These are phyloP conservation scores for Nemapogon koenigi DNA, from an alignment of 2,888 invertebrate species.

Conservation along the genomic window DNA sequence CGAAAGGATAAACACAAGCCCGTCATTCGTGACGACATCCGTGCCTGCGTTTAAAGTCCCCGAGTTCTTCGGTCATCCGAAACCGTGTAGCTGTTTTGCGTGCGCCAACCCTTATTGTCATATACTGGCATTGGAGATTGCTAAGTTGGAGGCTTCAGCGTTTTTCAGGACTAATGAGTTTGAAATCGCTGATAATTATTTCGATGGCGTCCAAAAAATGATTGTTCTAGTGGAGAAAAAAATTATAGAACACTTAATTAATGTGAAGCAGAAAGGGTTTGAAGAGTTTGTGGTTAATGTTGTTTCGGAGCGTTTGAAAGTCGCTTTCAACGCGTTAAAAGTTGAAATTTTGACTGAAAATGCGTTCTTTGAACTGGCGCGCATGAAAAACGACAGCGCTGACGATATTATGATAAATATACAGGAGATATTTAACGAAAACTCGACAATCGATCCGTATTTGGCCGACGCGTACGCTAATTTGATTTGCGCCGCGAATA, in stretches of 20 bases:
- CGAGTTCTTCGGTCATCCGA: constrained; percentile 27
- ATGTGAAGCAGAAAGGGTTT: constrained; percentile 14
- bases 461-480: constrained; percentile 29
- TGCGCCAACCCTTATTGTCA: constrained; percentile 26
- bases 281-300: constrained; percentile 26
- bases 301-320: constrained; percentile 17
- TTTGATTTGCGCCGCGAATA: constrained; percentile 31
- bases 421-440: constrained; percentile 31
- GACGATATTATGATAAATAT: constrained; percentile 34
- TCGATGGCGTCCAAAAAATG: constrained; percentile 27
- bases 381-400: constrained; percentile 21
- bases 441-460: background rate
- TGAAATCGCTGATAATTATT: constrained; percentile 38
- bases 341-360: constrained; percentile 34
- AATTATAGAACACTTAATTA: background rate
- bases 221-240: constrained; percentile 22
- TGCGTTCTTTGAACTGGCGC: constrained; percentile 33
- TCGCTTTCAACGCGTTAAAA: constrained; percentile 23
- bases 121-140: constrained; percentile 25
- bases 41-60: constrained; percentile 30
- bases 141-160: constrained; percentile 31
- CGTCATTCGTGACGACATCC: constrained; percentile 21
- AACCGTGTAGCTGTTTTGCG: constrained; percentile 29
- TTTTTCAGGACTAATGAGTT: constrained; percentile 35
- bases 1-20: constrained; percentile 27